phyloP scores from a whole-genome alignment of 2,888 invertebrate species.

The Caenorhabditis macrosperma region DNA sequence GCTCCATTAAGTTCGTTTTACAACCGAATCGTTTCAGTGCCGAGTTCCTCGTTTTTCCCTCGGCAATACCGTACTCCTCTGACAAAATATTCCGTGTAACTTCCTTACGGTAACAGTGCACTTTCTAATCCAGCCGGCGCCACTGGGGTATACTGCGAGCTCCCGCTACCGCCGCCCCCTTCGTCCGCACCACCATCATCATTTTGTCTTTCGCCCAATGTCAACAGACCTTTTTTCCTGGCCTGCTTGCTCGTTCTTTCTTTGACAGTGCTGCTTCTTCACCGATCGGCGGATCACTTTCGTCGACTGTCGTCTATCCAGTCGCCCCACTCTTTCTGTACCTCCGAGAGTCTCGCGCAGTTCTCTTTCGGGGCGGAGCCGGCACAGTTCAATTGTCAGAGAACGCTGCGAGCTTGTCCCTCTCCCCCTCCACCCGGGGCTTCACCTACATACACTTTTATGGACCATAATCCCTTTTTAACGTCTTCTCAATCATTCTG shows the following conservation, averaged over 20 bases:
- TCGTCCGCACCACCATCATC: constrained; percentile 43
- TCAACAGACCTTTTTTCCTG: constrained; percentile 49
- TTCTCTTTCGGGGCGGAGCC: constrained; percentile 44
- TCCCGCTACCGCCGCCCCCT: constrained; percentile 29
- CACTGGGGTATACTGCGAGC: constrained; percentile 48
- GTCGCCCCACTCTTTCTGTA: constrained; percentile 16
- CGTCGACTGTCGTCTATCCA: constrained; percentile 32
- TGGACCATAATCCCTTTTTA: background rate
- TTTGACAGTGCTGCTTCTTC: constrained; percentile 56
- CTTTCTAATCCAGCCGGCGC: constrained; percentile 48
- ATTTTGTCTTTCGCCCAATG: constrained; percentile 57
- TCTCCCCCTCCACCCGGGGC: constrained; percentile 5
- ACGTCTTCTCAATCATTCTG: background rate
- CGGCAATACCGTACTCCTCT: background rate
- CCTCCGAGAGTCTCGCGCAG: constrained; percentile 32
- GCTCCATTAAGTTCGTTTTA: constrained; percentile 12
- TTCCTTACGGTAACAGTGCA: background rate
- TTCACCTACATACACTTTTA: constrained; percentile 12
- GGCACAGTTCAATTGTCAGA: constrained; percentile 49
- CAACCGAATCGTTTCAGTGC: too few species aligned
- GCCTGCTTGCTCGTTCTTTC: constrained; percentile 54
- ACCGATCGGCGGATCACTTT: constrained; percentile 54
- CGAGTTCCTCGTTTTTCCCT: background rate
- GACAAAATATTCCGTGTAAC: too few species aligned
- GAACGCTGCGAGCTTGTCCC: constrained; percentile 10